Conservation (phyloP, 2,797 vertebrate genomes). For the Pangasius mekongensis region DNA sequence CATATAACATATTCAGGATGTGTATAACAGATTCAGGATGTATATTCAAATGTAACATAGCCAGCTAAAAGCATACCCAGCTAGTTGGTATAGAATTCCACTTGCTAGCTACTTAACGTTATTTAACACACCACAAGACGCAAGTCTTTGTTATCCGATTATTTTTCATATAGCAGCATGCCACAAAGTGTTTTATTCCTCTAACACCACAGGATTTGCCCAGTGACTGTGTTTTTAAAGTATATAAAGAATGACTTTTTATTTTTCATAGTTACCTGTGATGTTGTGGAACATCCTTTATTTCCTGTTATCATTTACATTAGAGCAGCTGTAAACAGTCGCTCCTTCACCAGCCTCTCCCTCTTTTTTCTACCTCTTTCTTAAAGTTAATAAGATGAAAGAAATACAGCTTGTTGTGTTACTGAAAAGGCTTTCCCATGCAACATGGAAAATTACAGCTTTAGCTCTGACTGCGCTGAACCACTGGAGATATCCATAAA, state of each 20-base stretch:
- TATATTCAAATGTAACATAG: neutral
- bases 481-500: neutral
- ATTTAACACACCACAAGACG: neutral
- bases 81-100: neutral
- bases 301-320: neutral
- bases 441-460: neutral
- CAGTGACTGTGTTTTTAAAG: neutral
- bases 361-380: neutral
- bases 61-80: neutral
- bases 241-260: neutral
- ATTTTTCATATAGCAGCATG: neutral
- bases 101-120: neutral
- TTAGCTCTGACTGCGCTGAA: neutral
- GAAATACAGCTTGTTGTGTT: neutral
- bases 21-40: neutral
- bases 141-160: neutral
- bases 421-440: neutral
- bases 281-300: neutral
- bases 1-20: neutral
- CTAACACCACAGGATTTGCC: neutral
- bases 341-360: neutral
- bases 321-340: neutral
- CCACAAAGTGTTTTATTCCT: neutral
- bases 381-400: neutral
- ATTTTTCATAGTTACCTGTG: neutral